A percentile compares a stretch with the other conserved stretches of the same genome.
Conservation (phyloP, 2,113 vertebrate genomes). For the Grantiella picta region DNA sequence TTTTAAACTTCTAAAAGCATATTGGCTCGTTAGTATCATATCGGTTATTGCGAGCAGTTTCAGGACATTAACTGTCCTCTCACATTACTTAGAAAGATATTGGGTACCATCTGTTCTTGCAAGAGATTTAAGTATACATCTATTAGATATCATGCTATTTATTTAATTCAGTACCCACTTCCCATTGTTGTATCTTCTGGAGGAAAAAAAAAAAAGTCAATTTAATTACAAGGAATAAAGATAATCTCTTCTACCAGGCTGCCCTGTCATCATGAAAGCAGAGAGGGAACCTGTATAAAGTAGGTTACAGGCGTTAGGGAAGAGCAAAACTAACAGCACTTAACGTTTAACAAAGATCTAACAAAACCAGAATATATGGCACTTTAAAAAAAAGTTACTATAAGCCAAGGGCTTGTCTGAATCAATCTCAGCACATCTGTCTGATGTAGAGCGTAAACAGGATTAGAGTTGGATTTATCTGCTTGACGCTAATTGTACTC, state of each 20-base stretch:
- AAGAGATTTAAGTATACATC: slow-evolving; percentile 76
- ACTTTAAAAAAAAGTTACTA: slow-evolving; percentile 81
- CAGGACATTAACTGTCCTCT: slow-evolving; percentile 86
- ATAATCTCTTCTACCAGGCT: slow-evolving; percentile 79
- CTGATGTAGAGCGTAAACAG: slow-evolving; percentile 88
- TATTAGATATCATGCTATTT: slow-evolving; percentile 83
- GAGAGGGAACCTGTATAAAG: slow-evolving; percentile 59
- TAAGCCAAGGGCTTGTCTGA: slow-evolving; percentile 86
- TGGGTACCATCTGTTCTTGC: slow-evolving; percentile 84
- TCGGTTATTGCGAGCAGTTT: slow-evolving; percentile 72
- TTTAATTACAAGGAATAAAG: slow-evolving; percentile 86
- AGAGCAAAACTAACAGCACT: slow-evolving; percentile 59
- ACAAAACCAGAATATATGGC: slow-evolving; percentile 69
- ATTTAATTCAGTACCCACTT: slow-evolving; percentile 81
- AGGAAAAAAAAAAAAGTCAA: slow-evolving; percentile 72
- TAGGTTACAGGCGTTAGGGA: slow-evolving; percentile 58
- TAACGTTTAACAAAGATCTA: slow-evolving; percentile 72
- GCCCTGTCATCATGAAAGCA: slow-evolving; percentile 63
- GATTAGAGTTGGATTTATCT: slow-evolving; percentile 90
- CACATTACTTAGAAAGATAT: slow-evolving; percentile 83
- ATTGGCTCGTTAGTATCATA: slow-evolving; percentile 65
- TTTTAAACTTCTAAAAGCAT: slow-evolving; percentile 60
- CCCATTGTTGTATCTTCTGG: slow-evolving; percentile 74
- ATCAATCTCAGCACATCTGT: slow-evolving; percentile 91
- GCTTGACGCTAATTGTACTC: slow-evolving; percentile 90